A percentile compares a stretch with the other conserved stretches of the same genome.
Evolutionary conservation across 1,140 invertebrate genomes (phyloP).

Genomic region (Sitodiplosis mosellana): DNA sequence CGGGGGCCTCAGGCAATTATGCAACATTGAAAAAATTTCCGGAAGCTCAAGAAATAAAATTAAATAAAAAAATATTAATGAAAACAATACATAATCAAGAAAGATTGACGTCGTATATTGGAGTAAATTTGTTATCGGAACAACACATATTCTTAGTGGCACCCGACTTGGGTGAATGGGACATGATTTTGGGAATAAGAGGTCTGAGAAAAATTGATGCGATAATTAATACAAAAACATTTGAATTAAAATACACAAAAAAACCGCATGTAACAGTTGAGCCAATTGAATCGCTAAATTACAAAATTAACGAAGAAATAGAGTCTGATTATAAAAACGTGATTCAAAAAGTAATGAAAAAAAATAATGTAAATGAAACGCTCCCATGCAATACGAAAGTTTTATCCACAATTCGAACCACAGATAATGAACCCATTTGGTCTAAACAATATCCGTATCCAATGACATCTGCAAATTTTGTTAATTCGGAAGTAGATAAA

Average conservation of each 20-base stretch:
- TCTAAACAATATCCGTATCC: slow-evolving; percentile 9
- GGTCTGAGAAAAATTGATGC: slow-evolving; percentile 3
- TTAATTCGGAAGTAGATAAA: slow-evolving; percentile 6
- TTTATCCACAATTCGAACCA: slow-evolving; percentile 2
- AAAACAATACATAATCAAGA: too few relatives aligned
- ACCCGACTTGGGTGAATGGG: background rate
- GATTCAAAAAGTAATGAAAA: background rate
- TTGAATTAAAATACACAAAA: slow-evolving; percentile 1
- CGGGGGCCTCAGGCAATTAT: slow-evolving; percentile 2
- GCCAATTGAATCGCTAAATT: background rate
- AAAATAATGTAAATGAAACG: slow-evolving; percentile 2
- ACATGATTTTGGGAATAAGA: slow-evolving; percentile 3
- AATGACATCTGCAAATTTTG: slow-evolving; percentile 4
- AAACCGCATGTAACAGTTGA: slow-evolving; percentile 1
- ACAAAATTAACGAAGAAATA: background rate
- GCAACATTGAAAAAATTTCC: too few relatives aligned
- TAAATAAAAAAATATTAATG: too few relatives aligned
- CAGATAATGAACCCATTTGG: slow-evolving; percentile 5
- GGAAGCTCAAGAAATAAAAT: too few relatives aligned
- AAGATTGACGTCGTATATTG: too few relatives aligned
- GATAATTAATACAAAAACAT: slow-evolving; percentile 1
- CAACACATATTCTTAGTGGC: too few relatives aligned
- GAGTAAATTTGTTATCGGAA: too few relatives aligned
- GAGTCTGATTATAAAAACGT: background rate
- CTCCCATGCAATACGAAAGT: slow-evolving; percentile 5